Conservation (phyloP, 2,797 vertebrate species). For the Odontamblyopus rebecca region DNA sequence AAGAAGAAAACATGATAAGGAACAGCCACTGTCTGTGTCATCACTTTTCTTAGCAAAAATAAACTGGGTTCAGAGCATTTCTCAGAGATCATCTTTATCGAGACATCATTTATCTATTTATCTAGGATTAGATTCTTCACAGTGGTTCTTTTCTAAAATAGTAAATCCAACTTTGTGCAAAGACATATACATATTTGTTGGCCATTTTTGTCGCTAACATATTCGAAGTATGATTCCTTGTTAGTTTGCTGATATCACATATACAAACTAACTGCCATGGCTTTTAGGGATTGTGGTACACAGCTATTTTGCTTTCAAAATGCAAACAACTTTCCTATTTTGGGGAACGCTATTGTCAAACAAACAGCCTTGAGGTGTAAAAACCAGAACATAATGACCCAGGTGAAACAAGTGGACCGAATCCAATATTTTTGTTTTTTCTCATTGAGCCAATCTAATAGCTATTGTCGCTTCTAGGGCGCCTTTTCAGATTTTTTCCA, state of each 20-base stretch:
- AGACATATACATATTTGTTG: not conserved
- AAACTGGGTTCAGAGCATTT: not conserved
- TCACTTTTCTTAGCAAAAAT: not conserved
- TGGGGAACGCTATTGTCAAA: not conserved
- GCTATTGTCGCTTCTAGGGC: constrained; percentile 6
- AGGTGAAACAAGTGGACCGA: constrained; percentile 19
- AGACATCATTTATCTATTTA: not conserved
- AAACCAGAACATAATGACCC: constrained; percentile 15
- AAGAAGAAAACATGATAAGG: not conserved
- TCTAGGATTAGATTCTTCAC: not conserved
- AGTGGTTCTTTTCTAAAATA: not conserved
- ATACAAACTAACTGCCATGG: not conserved
- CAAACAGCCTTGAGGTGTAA: constrained; percentile 1
- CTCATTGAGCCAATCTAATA: constrained; percentile 14
- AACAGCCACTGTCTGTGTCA: not conserved
- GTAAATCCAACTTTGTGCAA: no score
- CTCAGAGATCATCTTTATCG: not conserved
- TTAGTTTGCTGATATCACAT: not conserved
- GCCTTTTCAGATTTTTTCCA: constrained; percentile 10
- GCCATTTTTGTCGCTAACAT: not conserved
- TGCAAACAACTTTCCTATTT: constrained; percentile 8
- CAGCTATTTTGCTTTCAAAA: not conserved
- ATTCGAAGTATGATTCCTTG: not conserved
- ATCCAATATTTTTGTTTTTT: constrained; percentile 20
- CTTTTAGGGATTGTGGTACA: not conserved